Conservation (phyloP, 2,888 invertebrate genomes). For the Keiferia lycopersicella region DNA sequence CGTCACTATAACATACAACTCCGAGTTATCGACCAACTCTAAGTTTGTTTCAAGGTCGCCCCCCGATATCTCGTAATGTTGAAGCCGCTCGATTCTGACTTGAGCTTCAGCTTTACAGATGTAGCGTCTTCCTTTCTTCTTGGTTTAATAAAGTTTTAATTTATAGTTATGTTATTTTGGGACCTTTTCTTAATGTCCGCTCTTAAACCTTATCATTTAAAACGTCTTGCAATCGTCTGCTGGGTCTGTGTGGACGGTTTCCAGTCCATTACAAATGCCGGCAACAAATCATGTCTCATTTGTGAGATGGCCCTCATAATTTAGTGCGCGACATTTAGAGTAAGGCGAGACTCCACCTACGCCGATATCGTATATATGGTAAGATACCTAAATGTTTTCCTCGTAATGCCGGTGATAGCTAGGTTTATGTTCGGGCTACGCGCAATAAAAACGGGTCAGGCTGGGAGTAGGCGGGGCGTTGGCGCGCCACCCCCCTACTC, state of each 20-base stretch:
- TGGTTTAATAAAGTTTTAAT: slow-evolving; percentile 6
- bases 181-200: not conserved
- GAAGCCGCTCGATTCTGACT: slow-evolving; percentile 47
- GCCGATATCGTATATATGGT: slow-evolving; percentile 56
- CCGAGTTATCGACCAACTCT: slow-evolving; percentile 66
- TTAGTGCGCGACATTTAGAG: slow-evolving; percentile 55
- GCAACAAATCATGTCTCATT: slow-evolving; percentile 63
- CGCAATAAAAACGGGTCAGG: slow-evolving; percentile 79
- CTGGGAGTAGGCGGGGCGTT: slow-evolving; percentile 66
- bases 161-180: not conserved
- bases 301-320: slow-evolving; percentile 61
- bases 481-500: slow-evolving; percentile 70
- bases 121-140: slow-evolving; percentile 22
- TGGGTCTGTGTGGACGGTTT: slow-evolving; percentile 39
- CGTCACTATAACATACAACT: slow-evolving; percentile 69
- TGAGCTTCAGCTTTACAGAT: slow-evolving; percentile 40
- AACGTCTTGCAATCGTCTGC: slow-evolving; percentile 34
- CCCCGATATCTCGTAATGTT: slow-evolving; percentile 57
- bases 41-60: slow-evolving; percentile 77
- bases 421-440: slow-evolving; percentile 65
- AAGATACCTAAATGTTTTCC: slow-evolving; percentile 70
- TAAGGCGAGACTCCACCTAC: slow-evolving; percentile 68
- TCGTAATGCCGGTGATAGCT: slow-evolving; percentile 68
- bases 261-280: slow-evolving; percentile 42
- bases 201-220: slow-evolving; percentile 41